These are phyloP conservation scores for Urocitellus parryii DNA, from an alignment of 2,113 vertebrate genomes.

Conservation along the genomic window DNA sequence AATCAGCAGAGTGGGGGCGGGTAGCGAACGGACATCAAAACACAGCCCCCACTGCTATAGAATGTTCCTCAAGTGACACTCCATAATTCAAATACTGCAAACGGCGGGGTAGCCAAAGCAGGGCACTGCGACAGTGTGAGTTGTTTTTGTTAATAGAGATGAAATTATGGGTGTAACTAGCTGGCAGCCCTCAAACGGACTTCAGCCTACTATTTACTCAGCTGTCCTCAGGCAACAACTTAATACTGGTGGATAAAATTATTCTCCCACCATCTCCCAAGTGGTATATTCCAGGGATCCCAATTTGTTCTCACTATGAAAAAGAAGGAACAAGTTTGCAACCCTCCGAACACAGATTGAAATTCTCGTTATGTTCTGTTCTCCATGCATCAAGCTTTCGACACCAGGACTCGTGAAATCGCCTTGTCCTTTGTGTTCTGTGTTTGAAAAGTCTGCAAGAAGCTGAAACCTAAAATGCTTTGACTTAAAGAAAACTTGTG, in stretches of 20 bases:
- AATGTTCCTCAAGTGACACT: conserved; percentile 86
- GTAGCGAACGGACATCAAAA: conserved; percentile 83
- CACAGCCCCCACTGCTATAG: conserved; percentile 82
- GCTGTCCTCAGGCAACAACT: conserved; percentile 90
- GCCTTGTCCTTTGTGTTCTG: conserved; percentile 36
- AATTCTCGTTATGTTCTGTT: conserved; percentile 53
- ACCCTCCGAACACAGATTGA: conserved; percentile 29
- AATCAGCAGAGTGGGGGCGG: conserved; percentile 85
- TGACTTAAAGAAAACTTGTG: background rate
- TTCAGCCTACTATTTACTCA: conserved; percentile 92
- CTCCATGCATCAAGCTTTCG: conserved; percentile 27
- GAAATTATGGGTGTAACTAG: conserved; percentile 93
- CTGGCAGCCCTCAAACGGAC: conserved; percentile 89
- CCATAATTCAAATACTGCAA: conserved; percentile 84
- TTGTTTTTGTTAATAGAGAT: conserved; percentile 92
- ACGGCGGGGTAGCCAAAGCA: conserved; percentile 79
- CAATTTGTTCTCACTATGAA: conserved; percentile 84
- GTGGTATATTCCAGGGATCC: conserved; percentile 85
- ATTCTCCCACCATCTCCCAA: conserved; percentile 87
- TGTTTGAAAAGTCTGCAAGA: background rate
- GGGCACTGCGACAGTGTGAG: conserved; percentile 85
- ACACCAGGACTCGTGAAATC: conserved; percentile 23
- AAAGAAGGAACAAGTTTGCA: conserved; percentile 68
- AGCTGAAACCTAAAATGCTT: conserved; percentile 5
- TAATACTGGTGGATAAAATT: conserved; percentile 88